phyloP scores from a whole-genome alignment of 2,797 vertebrate species.

The Lateolabrax maculatus region DNA sequence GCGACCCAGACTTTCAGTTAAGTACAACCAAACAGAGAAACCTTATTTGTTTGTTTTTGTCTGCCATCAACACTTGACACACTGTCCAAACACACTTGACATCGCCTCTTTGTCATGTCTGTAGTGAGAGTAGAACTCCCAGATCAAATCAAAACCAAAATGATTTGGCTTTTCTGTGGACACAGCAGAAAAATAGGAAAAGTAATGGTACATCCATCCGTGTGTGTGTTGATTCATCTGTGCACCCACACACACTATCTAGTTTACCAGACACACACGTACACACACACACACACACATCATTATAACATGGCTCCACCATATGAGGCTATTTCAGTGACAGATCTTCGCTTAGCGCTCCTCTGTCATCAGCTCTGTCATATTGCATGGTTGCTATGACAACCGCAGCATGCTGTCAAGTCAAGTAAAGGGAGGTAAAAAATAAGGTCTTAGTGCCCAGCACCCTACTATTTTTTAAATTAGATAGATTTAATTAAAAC shows the following conservation, averaged over 20 bases:
- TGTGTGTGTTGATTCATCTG: conserved; percentile 23
- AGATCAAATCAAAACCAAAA: conserved; percentile 66
- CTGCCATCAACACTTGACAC: conserved; percentile 35
- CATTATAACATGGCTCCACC: conserved; percentile 61
- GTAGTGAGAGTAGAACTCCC: conserved; percentile 53
- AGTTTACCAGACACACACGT: conserved; percentile 19
- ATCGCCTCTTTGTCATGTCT: conserved; percentile 55
- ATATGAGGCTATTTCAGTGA: conserved; percentile 79
- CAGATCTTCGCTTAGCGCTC: conserved; percentile 79
- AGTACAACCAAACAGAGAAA: conserved; percentile 34
- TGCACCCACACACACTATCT: conserved; percentile 1
- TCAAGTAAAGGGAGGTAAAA: conserved; percentile 47
- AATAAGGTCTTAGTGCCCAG: conserved; percentile 37
- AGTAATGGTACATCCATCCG: conserved; percentile 28
- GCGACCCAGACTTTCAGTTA: conserved; percentile 30
- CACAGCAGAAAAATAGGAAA: conserved; percentile 52
- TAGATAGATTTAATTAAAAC: conserved; percentile 48
- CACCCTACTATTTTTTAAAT: conserved; percentile 55
- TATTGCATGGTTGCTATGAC: conserved; percentile 91
- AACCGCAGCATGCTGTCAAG: conserved; percentile 84
- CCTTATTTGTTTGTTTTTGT: conserved; percentile 39
- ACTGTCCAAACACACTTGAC: conserved; percentile 58
- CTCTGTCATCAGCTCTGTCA: conserved; percentile 92
- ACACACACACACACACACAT: conserved; percentile 47
- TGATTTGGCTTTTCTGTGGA: conserved; percentile 64